Conservation (phyloP, 64 coral and sea anemone species). For the Exaiptasia diaphana region DNA sequence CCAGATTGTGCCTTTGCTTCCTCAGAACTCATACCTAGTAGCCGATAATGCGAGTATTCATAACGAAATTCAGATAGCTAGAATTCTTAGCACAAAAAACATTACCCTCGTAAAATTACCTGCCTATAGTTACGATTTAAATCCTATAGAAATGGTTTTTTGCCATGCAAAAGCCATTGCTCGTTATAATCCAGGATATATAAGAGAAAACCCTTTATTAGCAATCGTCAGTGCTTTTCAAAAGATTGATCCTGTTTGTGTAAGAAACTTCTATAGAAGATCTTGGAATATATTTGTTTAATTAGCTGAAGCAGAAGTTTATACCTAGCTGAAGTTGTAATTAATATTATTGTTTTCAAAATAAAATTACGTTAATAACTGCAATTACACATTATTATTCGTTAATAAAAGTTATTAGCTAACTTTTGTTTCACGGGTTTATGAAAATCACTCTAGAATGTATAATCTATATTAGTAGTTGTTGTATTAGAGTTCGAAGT, state of each 20-base stretch:
- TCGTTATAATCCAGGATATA: neutral
- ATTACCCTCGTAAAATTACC: neutral
- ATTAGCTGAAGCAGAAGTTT: no score
- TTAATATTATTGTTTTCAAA: no score
- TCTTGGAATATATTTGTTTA: neutral
- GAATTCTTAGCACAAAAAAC: neutral
- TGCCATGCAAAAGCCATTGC: neutral
- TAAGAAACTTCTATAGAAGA: neutral
- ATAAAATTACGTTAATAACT: no score
- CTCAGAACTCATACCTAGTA: neutral
- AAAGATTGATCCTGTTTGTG: neutral
- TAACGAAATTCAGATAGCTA: neutral
- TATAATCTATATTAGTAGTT: no score
- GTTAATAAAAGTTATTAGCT: no score
- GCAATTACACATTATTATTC: no score
- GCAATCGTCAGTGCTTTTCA: neutral
- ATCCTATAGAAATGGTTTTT: slow-evolving; percentile 1
- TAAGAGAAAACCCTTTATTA: neutral
- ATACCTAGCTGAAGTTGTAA: no score
- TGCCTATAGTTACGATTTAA: neutral
- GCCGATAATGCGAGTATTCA: neutral
- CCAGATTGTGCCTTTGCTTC: neutral
- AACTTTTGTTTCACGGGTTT: no score
- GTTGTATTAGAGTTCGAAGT: no score
- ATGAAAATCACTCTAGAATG: no score